These are phyloP conservation scores for Tetropium fuscum DNA, from an alignment of 2,888 invertebrate genomes.

Conservation along the genomic window DNA sequence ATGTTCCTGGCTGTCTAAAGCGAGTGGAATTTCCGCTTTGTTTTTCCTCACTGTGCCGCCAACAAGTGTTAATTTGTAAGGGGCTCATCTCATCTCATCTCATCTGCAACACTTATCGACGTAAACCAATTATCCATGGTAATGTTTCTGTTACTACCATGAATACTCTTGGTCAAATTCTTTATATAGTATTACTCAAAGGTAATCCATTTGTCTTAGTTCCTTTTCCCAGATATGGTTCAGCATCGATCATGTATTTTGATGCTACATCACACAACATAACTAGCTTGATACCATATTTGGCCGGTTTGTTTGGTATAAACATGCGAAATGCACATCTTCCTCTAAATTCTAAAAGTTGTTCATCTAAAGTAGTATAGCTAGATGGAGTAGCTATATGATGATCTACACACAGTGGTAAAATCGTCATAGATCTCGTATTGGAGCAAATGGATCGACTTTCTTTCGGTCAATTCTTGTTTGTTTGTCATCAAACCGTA, in stretches of 20 bases:
- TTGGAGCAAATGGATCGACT: not conserved
- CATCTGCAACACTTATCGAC: constrained; percentile 52
- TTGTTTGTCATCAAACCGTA: constrained; percentile 17
- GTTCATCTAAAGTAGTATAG: constrained; percentile 16
- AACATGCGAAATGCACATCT: constrained; percentile 19
- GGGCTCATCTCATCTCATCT: constrained; percentile 50
- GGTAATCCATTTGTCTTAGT: constrained; percentile 27
- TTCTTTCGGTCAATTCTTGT: not conserved
- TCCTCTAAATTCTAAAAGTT: constrained; percentile 14
- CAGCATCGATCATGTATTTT: constrained; percentile 16
- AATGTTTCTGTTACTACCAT: constrained; percentile 25
- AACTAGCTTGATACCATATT: constrained; percentile 24
- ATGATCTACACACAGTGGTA: constrained; percentile 30
- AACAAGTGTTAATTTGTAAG: constrained; percentile 54
- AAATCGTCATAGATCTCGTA: constrained; percentile 5
- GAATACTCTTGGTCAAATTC: constrained; percentile 10
- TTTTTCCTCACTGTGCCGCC: constrained; percentile 56
- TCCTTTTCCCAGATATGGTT: constrained; percentile 1
- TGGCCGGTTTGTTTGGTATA: constrained; percentile 17
- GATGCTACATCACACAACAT: constrained; percentile 16
- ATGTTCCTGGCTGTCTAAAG: not conserved
- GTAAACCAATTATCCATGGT: constrained; percentile 46
- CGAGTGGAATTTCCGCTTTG: constrained; percentile 53
- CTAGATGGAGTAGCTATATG: constrained; percentile 28
- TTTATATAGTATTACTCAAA: constrained; percentile 43